Base-by-base conservation (phyloP, 2,113 vertebrate species). In the Etheostoma spectabile region DNA sequence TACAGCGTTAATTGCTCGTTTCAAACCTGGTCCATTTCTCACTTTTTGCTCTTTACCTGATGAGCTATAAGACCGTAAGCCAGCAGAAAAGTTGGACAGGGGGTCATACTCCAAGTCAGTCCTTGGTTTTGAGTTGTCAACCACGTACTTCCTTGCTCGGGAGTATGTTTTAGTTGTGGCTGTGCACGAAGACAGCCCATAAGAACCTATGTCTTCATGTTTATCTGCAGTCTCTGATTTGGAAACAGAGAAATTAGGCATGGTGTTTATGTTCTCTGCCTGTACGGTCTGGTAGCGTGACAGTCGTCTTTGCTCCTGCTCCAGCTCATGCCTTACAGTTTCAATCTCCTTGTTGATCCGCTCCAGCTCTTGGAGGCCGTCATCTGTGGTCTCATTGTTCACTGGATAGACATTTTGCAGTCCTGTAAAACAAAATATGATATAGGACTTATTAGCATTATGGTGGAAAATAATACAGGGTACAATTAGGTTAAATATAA, bases 31-130 rank as follows among this genome's bases (percentile, higher is more conserved):
- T 42, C 30, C 42, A 8, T 63, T 64, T 84, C 85, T 92, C 4
- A 33, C 24, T 64, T 89, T 90, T 16, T 77, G 81, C 57, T 90
- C 86, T 30, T 82, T 85, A 8, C 48, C 35, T 11, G 84, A 77
- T 4, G 87, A 89, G 77, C 82, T 88, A 76, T 81, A 86, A 60
- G 92, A 89, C 3, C 87, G 65, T 3, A 95, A 16, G 45, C 83
- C 94, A 30, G 95, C 86, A 65, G 93, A 95, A 78, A 94, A 96
- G 91, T 95, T 96, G 61, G 95, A 94, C 49, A 94, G 90, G 18
- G 95, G 94, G 64, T 96, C 92, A 77, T 95, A 95, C 85, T 96
- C 94, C 85, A 95, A 80, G 88, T 95, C 93, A 48, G 91, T 93
- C 82, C 81, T 94, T 19, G 94, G 95, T 86, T 86, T 95, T 22